phyloP scores from a whole-genome alignment of 2,113 vertebrate genomes.

The Tympanuchus pallidicinctus region DNA sequence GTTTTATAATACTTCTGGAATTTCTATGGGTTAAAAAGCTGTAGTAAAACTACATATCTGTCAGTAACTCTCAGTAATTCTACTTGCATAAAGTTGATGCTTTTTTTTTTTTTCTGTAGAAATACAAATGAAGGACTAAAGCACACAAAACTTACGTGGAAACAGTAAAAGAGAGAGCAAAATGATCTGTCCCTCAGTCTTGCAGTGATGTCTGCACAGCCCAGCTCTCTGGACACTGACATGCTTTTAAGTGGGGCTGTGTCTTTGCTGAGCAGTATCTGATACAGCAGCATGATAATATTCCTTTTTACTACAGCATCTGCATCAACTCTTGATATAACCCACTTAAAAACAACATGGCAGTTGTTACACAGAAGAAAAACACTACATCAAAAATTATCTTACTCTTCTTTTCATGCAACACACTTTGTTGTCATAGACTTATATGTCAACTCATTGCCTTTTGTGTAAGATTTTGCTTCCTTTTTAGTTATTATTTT shows the following conservation, averaged over 20 bases:
- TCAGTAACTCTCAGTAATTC: not conserved
- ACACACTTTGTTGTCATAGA: fast-evolving
- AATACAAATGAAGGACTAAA: not conserved
- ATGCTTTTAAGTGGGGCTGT: not conserved
- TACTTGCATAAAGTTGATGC: not conserved
- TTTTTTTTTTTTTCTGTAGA: not conserved
- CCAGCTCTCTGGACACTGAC: not conserved
- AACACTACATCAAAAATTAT: not conserved
- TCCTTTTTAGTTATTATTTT: not conserved
- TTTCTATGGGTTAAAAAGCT: not conserved
- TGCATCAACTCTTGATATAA: not conserved
- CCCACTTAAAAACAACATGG: not conserved
- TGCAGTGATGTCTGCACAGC: not conserved
- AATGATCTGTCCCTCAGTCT: not conserved
- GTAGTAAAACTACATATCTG: not conserved
- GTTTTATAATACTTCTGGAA: not conserved
- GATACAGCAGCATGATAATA: not conserved
- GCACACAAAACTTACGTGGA: not conserved
- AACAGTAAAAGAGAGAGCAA: not conserved
- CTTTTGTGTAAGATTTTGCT: not conserved
- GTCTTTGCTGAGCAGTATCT: not conserved
- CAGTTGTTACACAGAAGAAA: not conserved
- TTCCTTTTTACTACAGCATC: not conserved
- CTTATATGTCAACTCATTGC: not conserved
- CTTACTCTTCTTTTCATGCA: not conserved